These are phyloP conservation scores for Seriola quinqueradiata DNA, from an alignment of 2,113 vertebrate genomes.

Conservation along the genomic window DNA sequence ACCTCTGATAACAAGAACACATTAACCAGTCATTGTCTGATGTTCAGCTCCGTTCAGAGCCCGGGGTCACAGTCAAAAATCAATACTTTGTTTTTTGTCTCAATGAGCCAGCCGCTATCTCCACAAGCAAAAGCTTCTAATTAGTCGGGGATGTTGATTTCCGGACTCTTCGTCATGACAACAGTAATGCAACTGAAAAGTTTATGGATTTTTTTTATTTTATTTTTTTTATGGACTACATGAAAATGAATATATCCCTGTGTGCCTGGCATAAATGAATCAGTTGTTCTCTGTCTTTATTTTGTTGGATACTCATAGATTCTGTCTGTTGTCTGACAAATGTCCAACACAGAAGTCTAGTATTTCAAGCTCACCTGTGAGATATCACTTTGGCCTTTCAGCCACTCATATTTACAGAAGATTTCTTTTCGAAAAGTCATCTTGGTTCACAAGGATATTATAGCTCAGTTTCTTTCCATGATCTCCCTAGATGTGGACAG, in stretches of 20 bases:
- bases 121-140: slow-evolving; percentile 42
- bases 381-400: slow-evolving; percentile 53
- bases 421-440: slow-evolving; percentile 8
- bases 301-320: slow-evolving; percentile 15
- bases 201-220: slow-evolving; percentile 27
- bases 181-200: background rate
- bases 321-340: slow-evolving; percentile 47
- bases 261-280: slow-evolving; percentile 5
- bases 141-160: slow-evolving; percentile 33
- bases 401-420: slow-evolving; percentile 43
- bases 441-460: slow-evolving; percentile 25
- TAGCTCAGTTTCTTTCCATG: slow-evolving; percentile 24
- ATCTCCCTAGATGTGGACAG: slow-evolving; percentile 54
- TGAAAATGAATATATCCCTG: background rate
- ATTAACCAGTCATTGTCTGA: slow-evolving; percentile 65
- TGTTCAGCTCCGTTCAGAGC: slow-evolving; percentile 42
- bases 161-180: background rate
- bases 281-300: background rate
- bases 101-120: slow-evolving; percentile 46
- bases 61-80: slow-evolving; percentile 57
- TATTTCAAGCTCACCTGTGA: slow-evolving; percentile 69
- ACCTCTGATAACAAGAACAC: slow-evolving; percentile 54
- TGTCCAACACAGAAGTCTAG: slow-evolving; percentile 56
- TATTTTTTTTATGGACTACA: slow-evolving; percentile 23
- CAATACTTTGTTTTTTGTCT: slow-evolving; percentile 63